phyloP scores from a whole-genome alignment of 92 coral and sea anemone species.

The Zoanthus gigantus region DNA sequence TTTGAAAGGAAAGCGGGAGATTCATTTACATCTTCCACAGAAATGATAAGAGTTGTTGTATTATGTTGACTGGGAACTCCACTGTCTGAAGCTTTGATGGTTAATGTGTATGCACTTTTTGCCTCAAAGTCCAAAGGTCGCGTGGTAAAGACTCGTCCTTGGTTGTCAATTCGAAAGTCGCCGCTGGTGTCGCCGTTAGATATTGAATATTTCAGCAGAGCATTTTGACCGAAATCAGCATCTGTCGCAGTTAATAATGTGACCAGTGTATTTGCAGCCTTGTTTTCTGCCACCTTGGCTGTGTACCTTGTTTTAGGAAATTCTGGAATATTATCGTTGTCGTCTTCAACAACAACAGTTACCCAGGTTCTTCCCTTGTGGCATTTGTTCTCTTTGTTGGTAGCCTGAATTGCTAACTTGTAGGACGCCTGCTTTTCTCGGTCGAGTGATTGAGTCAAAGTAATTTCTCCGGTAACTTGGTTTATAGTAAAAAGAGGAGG shows the following conservation, averaged over 20 bases:
- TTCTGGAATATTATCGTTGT: conserved; percentile 69
- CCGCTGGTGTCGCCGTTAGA: conserved; percentile 44
- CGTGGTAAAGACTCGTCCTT: conserved; percentile 68
- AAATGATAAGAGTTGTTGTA: conserved; percentile 48
- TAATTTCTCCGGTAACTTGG: conserved; percentile 57
- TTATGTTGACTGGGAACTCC: conserved; percentile 56
- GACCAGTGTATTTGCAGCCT: conserved; percentile 54
- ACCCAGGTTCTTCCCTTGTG: conserved; percentile 93
- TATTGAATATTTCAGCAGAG: conserved; percentile 59
- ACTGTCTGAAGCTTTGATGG: conserved; percentile 75
- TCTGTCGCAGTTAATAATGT: conserved; percentile 78
- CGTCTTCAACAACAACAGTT: conserved; percentile 63
- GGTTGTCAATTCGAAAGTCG: conserved; percentile 57
- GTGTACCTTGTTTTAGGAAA: conserved; percentile 53
- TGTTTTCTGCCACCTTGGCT: conserved; percentile 62
- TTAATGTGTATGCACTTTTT: conserved; percentile 56
- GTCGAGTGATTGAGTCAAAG: conserved; percentile 62
- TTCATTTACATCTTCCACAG: conserved; percentile 79
- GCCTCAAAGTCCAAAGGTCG: conserved; percentile 74
- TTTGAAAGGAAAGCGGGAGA: conserved; percentile 58
- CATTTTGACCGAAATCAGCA: conserved; percentile 61
- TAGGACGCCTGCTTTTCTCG: conserved; percentile 66
- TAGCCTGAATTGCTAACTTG: conserved; percentile 72
- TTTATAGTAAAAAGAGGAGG: conserved; percentile 54
- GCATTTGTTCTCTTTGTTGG: conserved; percentile 62